A percentile compares a stretch with the other conserved stretches of the same genome.
These are phyloP conservation scores for Temnothorax longispinosus DNA, from an alignment of 1,140 invertebrate species.

Conservation along the genomic window DNA sequence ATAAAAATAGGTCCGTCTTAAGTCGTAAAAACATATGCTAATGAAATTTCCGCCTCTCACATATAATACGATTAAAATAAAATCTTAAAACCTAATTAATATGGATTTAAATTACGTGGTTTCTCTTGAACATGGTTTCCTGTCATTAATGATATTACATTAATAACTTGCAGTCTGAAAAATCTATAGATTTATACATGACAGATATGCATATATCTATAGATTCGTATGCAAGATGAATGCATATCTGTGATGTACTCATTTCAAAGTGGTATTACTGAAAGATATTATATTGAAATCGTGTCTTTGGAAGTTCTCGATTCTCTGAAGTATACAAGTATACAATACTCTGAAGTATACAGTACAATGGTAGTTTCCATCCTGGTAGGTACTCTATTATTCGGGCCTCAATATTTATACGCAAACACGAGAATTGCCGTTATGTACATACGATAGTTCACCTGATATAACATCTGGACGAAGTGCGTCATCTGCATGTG, in stretches of 20 bases:
- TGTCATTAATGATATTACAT: background rate
- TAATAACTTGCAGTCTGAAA: background rate
- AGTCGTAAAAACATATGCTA: background rate
- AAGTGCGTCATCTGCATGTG: slow-evolving; percentile 30
- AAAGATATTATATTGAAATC: slow-evolving; percentile 16
- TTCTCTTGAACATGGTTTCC: background rate
- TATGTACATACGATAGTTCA: slow-evolving; percentile 17
- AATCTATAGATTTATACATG: background rate
- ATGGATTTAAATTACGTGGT: background rate
- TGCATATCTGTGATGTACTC: background rate
- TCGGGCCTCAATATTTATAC: slow-evolving; percentile 13
- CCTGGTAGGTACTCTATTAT: slow-evolving; percentile 18
- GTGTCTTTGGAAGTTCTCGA: background rate
- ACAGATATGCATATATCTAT: background rate
- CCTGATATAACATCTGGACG: slow-evolving; percentile 31
- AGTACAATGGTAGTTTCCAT: slow-evolving; percentile 7
- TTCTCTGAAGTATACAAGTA: slow-evolving; percentile 10
- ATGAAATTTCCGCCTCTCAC: background rate
- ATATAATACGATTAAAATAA: background rate
- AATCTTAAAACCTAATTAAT: background rate
- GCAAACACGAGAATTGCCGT: slow-evolving; percentile 31
- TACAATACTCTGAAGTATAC: too few relatives aligned
- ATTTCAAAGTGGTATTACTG: slow-evolving; percentile 19
- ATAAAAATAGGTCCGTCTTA: background rate
- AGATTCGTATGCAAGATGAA: background rate